Evolutionary conservation across 2,888 invertebrate genomes (phyloP).

Genomic region (Eupithecia subumbrata): DNA sequence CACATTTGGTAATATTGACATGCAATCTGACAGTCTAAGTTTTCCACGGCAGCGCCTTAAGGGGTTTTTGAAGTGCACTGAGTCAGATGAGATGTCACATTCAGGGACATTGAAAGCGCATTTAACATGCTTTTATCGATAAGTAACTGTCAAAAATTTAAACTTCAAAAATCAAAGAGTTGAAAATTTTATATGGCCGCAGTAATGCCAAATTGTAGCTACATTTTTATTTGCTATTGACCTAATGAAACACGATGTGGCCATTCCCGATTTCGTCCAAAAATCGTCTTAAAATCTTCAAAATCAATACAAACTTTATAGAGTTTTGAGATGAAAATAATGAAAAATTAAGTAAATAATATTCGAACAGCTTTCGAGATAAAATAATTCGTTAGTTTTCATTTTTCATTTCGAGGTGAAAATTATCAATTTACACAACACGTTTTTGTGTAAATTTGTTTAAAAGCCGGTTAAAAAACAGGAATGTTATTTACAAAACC

Average conservation of each 20-base stretch:
- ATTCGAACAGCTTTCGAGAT: too few species aligned
- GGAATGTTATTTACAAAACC: background rate
- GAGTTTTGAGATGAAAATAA: background rate
- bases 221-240: background rate
- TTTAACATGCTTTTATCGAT: background rate
- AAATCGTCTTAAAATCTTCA: background rate
- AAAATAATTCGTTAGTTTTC: too few species aligned
- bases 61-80: background rate
- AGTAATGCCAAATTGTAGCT: background rate
- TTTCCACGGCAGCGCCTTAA: too few species aligned
- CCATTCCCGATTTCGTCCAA: background rate
- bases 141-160: background rate
- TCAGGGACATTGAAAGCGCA: background rate
- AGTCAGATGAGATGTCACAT: background rate
- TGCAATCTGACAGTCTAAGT: too few species aligned
- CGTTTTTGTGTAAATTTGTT: background rate
- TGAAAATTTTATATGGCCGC: background rate
- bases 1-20: too few species aligned
- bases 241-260: background rate
- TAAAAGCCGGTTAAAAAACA: background rate
- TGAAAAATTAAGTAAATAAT: too few species aligned
- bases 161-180: too few species aligned
- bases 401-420: background rate
- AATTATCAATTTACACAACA: background rate
- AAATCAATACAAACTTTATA: background rate